Evolutionary conservation across 2,113 vertebrate species (phyloP).

Genomic region (Tetraodon nigroviridis): DNA sequence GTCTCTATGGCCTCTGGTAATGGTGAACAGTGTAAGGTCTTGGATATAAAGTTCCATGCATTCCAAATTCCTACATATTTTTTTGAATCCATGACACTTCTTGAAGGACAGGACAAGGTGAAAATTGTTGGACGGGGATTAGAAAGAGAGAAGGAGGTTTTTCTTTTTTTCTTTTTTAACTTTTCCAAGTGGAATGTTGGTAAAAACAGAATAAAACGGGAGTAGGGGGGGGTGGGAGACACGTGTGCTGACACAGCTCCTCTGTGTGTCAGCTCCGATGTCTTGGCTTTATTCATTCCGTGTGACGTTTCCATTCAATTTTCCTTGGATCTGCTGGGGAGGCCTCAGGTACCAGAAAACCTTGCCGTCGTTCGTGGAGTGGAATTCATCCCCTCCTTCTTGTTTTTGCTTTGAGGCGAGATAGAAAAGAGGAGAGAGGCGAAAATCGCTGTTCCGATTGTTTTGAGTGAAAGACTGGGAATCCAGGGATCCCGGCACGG

Average conservation of each 20-base stretch:
- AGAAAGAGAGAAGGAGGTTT: constrained; percentile 37
- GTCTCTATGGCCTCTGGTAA: constrained; percentile 86
- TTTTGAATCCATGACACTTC: constrained; percentile 50
- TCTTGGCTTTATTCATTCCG: constrained; percentile 37
- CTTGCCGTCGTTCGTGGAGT: constrained; percentile 42
- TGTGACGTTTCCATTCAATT: constrained; percentile 24
- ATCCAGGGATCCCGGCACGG: constrained; percentile 45
- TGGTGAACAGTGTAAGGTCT: constrained; percentile 97
- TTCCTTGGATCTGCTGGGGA: constrained; percentile 19
- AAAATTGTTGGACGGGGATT: constrained; percentile 21
- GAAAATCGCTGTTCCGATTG: constrained; percentile 20
- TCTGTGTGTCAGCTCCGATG: constrained; percentile 12
- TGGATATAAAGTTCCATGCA: constrained; percentile 81
- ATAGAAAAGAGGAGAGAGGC: constrained; percentile 53
- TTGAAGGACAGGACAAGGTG: constrained; percentile 67
- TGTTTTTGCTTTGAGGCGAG: constrained; percentile 51
- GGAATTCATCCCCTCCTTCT: constrained; percentile 10
- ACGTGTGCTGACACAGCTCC: constrained; percentile 14
- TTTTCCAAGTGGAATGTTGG: constrained; percentile 81
- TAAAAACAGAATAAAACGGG: constrained; percentile 70
- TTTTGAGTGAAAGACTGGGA: constrained; percentile 57
- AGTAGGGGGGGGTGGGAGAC: too few species aligned
- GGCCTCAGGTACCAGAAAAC: constrained; percentile 73
- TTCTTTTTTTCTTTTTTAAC: constrained; percentile 6
- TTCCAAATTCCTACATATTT: constrained; percentile 48